Evolutionary conservation across 2,888 invertebrate species (phyloP), one percentile per base, ranked within the genome.

Genomic region (Crossocerus cetratus): DNA sequence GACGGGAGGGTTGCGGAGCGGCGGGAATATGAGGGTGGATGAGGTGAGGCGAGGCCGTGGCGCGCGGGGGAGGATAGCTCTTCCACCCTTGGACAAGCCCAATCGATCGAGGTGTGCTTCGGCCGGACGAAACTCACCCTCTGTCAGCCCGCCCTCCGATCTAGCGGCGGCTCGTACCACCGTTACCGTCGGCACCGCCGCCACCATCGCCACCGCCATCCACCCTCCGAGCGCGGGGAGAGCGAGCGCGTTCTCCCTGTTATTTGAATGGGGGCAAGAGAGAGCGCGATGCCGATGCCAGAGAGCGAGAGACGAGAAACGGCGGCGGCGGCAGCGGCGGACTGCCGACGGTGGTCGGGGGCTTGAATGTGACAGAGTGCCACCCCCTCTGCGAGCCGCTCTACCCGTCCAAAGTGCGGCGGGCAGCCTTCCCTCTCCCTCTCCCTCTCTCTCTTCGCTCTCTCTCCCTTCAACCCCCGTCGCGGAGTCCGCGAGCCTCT

Each of bases 71-170:
- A 49, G 78, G 79, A 74, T 80, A 77, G 81, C 86, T 85, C 86
- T 84, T 86, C 86, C 89, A 89, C 87, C 88, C 89, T 89, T 88
- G 89, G 90, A 90, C 90, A 90, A 90, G 89, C 90, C 90, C 90
- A 90, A 90, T 90, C 90, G 90, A 90, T 90, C 90, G 90, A 90
- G 90, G 90, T 90, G 86, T 88, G 88, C 89, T 88, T 88, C 86
- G 86, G 86, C 90, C 89, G 90, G 90, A 90, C 90, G 89, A 89
- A 90, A 89, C 89, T 89, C 89, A 88, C 89, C 88, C 87, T 86
- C 84, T 82, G 84, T 84, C 86, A 83, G 80, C 76, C 81, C 77
- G 75, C 65, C 79, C 79, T 71, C 75, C 76, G 69, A 76, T 76
- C 82, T 69, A 62, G 66, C 64, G 64, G 64, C 71, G 66, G 72